Conservation (phyloP, 2,113 vertebrate species). For the Strix aluco region DNA sequence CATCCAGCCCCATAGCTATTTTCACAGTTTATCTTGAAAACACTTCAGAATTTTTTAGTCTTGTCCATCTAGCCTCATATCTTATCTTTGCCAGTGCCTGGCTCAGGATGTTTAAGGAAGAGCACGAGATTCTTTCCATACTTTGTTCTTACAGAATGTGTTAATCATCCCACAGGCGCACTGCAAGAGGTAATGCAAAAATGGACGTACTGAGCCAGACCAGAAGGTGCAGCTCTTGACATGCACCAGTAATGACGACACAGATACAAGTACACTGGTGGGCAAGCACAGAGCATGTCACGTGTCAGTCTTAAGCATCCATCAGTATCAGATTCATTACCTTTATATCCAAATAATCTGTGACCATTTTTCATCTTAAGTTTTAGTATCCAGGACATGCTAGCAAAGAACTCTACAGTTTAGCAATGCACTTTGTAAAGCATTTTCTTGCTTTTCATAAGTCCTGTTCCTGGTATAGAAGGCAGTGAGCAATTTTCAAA, state of each 20-base stretch:
- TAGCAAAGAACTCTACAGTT: background rate
- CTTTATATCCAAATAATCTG: background rate
- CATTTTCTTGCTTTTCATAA: background rate
- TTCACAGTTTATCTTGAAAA: background rate
- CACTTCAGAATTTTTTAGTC: background rate
- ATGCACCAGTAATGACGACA: accelerated
- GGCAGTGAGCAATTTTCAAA: background rate
- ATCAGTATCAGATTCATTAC: background rate
- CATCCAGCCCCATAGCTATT: background rate
- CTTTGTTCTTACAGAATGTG: background rate
- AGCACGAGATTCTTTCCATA: background rate
- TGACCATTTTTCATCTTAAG: background rate
- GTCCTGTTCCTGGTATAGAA: background rate
- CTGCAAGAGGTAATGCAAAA: background rate
- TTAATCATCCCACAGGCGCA: background rate
- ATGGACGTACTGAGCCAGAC: background rate
- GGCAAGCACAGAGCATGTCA: background rate
- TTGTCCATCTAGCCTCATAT: background rate
- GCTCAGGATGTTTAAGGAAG: background rate
- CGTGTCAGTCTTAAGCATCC: background rate
- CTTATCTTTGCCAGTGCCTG: background rate
- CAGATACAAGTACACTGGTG: background rate
- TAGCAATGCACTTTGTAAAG: background rate
- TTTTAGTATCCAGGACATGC: background rate
- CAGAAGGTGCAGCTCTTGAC: background rate